These are phyloP conservation scores for Goniozus legneri DNA, from an alignment of 1,140 invertebrate genomes.

Conservation along the genomic window DNA sequence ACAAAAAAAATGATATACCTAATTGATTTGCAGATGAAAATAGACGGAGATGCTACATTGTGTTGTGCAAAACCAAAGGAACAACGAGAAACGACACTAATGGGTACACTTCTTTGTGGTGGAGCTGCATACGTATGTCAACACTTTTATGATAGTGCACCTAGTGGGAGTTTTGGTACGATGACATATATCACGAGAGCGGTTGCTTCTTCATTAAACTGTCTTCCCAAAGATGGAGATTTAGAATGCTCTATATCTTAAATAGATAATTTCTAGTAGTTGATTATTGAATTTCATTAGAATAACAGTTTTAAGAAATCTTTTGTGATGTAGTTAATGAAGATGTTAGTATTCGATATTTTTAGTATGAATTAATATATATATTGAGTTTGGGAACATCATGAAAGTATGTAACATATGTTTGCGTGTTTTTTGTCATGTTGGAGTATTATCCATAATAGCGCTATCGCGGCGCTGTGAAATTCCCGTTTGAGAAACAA, in stretches of 20 bases:
- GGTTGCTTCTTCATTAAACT: constrained; percentile 71
- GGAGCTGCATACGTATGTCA: constrained; percentile 93
- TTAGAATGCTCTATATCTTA: constrained; percentile 72
- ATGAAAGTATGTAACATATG: no score
- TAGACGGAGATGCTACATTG: constrained; percentile 84
- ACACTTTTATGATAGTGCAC: constrained; percentile 97
- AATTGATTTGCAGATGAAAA: constrained; percentile 69
- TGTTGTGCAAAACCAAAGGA: constrained; percentile 80
- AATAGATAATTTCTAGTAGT: constrained; percentile 3
- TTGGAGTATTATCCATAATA: no score
- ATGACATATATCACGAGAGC: constrained; percentile 96
- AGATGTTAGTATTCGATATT: no score
- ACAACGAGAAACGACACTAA: constrained; percentile 58
- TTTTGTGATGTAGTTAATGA: no score
- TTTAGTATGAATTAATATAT: no score
- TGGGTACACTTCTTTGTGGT: constrained; percentile 74
- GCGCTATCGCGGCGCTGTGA: no score
- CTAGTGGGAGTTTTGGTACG: constrained; percentile 93
- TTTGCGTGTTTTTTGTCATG: no score
- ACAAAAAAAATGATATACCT: no score
- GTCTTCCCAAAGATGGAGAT: constrained; percentile 71
- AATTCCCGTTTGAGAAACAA: no score
- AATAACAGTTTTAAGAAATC: no score
- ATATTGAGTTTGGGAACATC: no score
- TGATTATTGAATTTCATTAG: no score